Conservation (phyloP, 2,113 vertebrate species). For the Porphyrio hochstetteri region DNA sequence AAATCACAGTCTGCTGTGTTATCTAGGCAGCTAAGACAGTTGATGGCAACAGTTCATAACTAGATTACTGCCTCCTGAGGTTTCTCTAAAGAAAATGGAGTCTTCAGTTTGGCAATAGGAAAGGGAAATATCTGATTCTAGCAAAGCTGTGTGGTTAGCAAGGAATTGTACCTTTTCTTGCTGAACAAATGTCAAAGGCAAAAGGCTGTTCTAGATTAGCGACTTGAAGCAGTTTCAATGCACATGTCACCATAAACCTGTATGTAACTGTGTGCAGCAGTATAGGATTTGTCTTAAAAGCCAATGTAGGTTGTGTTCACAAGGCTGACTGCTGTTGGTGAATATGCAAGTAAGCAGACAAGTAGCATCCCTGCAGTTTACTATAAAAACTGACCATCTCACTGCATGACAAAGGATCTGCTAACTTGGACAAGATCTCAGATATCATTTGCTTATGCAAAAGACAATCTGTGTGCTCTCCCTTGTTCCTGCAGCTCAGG, state of each 20-base stretch:
- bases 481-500: background rate
- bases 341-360: background rate
- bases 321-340: background rate
- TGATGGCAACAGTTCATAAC: background rate
- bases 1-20: background rate
- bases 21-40: background rate
- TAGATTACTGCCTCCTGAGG: background rate
- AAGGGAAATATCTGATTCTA: background rate
- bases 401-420: background rate
- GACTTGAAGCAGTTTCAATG: background rate
- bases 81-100: slow-evolving; percentile 6
- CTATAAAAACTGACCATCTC: background rate
- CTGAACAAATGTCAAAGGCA: background rate
- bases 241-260: background rate
- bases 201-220: background rate
- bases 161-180: background rate
- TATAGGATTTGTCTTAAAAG: background rate
- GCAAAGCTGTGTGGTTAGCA: background rate
- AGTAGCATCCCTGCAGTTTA: background rate
- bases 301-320: background rate
- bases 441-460: background rate
- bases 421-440: background rate
- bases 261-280: background rate
- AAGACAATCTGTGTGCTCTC: background rate
- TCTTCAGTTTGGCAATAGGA: background rate